Evolutionary conservation across 2,797 vertebrate species (phyloP), one percentile per base, ranked within the genome.

Genomic region (Sphenodon punctatus): DNA sequence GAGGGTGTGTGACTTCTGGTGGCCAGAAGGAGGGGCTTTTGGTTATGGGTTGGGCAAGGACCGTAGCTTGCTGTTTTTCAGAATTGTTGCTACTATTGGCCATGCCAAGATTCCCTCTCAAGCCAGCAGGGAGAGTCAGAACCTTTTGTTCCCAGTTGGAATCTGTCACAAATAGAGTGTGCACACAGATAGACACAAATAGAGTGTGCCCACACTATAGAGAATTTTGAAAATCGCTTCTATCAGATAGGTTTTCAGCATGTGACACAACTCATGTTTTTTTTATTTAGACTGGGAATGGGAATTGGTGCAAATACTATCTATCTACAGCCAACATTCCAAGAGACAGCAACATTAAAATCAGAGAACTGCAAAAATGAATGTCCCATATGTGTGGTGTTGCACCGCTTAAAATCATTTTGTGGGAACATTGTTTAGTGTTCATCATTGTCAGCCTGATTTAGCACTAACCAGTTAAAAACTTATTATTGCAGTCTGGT

Each of bases 221-320:
- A n/a, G n/a, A n/a, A n/a, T n/a, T n/a, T n/a, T n/a, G n/a, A n/a
- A n/a, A n/a, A n/a, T n/a, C n/a, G n/a, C n/a, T n/a, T n/a, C n/a
- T n/a, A n/a, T n/a, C n/a, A n/a, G 73, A 90, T 81, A 78, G 81
- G 77, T 79, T 87, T 76, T 34, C 83, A 79, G 46, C 63, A 64
- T 59, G 68, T 60, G 67, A 61, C 59, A 68, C 83, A 85, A 89
- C 20, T 73, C 88, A 82, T 66, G 75, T 84, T 67, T 66, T 51
- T 19, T 75, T 76, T 66, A 30, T 49, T 65, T 0, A 0, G 13
- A 25, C 15, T 72, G 38, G 42, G 41, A 77, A 59, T 68, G 11
- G 42, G 16, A 51, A 75, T 58, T 30, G 39, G 70, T n/a, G 20
- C 63, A 67, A 27, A 10, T 59, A 68, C 38, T 64, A 32, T 51